Base-by-base conservation (phyloP, 37 sponge, comb jelly and placozoan species). In the Agelas oroides region DNA sequence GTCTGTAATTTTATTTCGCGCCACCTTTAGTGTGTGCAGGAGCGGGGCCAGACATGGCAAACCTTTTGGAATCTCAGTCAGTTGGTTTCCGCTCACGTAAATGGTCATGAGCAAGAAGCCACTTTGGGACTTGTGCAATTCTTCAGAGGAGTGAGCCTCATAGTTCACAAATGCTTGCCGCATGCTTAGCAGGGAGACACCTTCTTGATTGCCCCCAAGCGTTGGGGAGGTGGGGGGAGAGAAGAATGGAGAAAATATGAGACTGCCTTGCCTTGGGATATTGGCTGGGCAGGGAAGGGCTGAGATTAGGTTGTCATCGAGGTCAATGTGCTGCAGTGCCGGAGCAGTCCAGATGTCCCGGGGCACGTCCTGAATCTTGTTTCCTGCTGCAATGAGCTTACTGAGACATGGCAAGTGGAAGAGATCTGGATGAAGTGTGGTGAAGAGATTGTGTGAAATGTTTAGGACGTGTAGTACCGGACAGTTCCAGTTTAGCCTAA, bases 21-120 rank as follows among this genome's bases (percentile, higher is more conserved):
- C 57, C 6, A 88, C 52, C 38, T 88, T 88, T 18, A 92, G 81
- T 14, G 80, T 77, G 19, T 40, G n/a, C 18, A 92, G 59, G 17
- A 75, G 58, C 0, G 86, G 93, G 19, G 89, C 93, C 0, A 92
- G 86, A 37, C 93, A 92, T 0, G 89, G 65, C 25, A 92, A 72
- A 1, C 86, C 89, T 0, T 23, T 23, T 0, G 90, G 90, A 1
- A 89, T 38, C 5, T 34, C 38, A 5, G 74, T 77, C 53, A 93
- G 68, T 1, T 81, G 65, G 72, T 93, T 93, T 64, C 62, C 73
- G n/a, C 69, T 73, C 36, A 89, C 12, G 39, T 93, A 83, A 18
- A 93, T 67, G 15, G 68, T 20, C 27, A 75, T 55, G 27, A 93
- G 65, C 1, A 25, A 31, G 41, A 73, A 80, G 2, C 80, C 81